These are phyloP conservation scores for Rhipidura dahli DNA, from an alignment of 2,113 vertebrate genomes.

Conservation along the genomic window DNA sequence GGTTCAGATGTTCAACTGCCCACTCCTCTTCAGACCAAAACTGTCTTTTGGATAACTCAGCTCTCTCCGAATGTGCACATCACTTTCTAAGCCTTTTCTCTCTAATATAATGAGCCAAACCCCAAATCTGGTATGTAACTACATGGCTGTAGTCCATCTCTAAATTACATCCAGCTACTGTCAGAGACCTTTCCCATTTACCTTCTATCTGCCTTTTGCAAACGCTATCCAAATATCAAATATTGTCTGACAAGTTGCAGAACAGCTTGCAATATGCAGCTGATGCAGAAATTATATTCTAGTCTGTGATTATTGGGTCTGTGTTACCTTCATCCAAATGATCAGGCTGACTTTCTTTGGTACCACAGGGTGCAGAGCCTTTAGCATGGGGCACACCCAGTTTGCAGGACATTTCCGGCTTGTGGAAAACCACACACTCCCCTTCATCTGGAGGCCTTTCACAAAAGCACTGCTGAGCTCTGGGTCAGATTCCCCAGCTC, in stretches of 20 bases:
- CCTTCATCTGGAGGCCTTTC: not conserved
- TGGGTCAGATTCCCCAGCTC: not conserved
- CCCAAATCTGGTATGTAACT: not conserved
- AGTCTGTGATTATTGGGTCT: not conserved
- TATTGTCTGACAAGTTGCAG: not conserved
- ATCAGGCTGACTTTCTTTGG: not conserved
- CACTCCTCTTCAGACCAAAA: not conserved
- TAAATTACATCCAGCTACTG: not conserved
- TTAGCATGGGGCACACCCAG: not conserved
- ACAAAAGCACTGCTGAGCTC: not conserved
- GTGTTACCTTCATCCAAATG: not conserved
- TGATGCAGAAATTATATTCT: not conserved
- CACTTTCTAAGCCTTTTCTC: not conserved
- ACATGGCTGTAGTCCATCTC: not conserved
- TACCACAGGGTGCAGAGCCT: not conserved
- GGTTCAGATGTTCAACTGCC: not conserved
- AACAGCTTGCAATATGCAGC: not conserved
- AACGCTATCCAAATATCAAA: not conserved
- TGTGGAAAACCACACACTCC: not conserved
- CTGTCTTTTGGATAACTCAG: not conserved
- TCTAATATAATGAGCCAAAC: not conserved
- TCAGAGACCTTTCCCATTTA: not conserved
- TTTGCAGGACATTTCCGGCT: not conserved
- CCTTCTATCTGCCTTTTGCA: not conserved
- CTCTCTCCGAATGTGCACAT: not conserved